A percentile compares a stretch with the other conserved stretches of the same genome.
Conservation (phyloP, 2,888 invertebrate genomes). For the Leucophenga montana region DNA sequence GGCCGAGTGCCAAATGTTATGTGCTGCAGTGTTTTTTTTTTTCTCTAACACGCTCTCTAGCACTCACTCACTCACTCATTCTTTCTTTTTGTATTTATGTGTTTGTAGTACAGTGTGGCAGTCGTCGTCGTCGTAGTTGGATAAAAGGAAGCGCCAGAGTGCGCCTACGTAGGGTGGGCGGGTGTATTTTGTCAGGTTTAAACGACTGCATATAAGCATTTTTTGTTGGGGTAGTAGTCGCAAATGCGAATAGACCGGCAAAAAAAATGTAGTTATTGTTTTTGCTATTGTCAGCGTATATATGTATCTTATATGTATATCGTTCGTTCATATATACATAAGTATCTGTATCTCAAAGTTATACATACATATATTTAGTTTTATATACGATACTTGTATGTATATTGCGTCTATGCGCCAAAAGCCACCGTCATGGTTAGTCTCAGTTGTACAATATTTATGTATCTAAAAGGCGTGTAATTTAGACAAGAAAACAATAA, state of each 20-base stretch:
- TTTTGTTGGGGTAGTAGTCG: constrained; percentile 18
- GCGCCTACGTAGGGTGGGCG: not conserved
- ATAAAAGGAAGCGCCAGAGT: not conserved
- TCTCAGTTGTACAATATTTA: too few relatives aligned
- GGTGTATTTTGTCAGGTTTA: too few relatives aligned
- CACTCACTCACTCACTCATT: too few relatives aligned
- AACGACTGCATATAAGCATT: too few relatives aligned
- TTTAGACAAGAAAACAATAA: constrained; percentile 32
- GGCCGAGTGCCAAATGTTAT: constrained; percentile 55
- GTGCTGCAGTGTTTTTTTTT: too few relatives aligned
- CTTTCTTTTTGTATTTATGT: too few relatives aligned
- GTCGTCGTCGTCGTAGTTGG: constrained; percentile 8
- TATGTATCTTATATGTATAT: too few relatives aligned
- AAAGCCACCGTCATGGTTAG: constrained; percentile 41
- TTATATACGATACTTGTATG: constrained; percentile 47
- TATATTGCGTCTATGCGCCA: constrained; percentile 62
- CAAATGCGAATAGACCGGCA: not conserved
- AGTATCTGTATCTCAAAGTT: too few relatives aligned
- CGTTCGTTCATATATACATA: too few relatives aligned
- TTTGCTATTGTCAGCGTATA: not conserved
- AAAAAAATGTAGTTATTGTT: not conserved
- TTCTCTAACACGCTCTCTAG: too few relatives aligned
- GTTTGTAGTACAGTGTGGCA: constrained; percentile 5
- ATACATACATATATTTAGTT: constrained; percentile 20
- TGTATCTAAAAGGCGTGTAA: too few relatives aligned